Base-by-base conservation (phyloP, 2,797 vertebrate species). In the Choloepus didactylus region DNA sequence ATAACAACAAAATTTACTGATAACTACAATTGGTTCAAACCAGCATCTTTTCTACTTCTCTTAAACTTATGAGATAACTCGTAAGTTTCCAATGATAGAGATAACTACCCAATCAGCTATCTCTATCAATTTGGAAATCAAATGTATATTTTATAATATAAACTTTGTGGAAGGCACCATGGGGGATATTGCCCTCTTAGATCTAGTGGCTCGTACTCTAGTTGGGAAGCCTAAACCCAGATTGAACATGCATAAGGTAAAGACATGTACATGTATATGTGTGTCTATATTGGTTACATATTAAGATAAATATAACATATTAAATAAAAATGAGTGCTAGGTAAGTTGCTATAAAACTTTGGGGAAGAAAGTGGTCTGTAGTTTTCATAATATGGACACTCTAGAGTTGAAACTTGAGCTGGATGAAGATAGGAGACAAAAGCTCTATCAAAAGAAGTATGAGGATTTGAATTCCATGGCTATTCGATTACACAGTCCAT, bases 21-120 rank as follows among this genome's bases (percentile, higher is more conserved):
- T 87, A 35, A 60, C 27, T 89, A 41, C 31, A 91, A 44, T 91
- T 89, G 21, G 60, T 87, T 87, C 38, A 82, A 93, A 35, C 14
- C 19, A 87, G 31, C 1, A 41, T 60, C 87, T 87, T 16, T 80
- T 16, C 23, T 91, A 29, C 9, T 21, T 76, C 56, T 73, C 31
- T 91, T 93, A 81, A 70, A 69, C 0, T 81, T 83, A 35, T 18
- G 51, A 87, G 49, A 31, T 91, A 35, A 35, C 35, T 35, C 35
- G 35, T 35, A 35, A 35, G 35, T 35, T 35, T 35, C 35, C 35
- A 35, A 35, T 35, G 35, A 35, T 35, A 35, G 35, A 35, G 35
- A 35, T 35, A 35, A 35, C 35, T 35, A 18, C 29, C 23, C 84
- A 64, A 80, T 80, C 9, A 51, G 2, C 46, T 86, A 16, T 46